phyloP scores from a whole-genome alignment of 2,797 vertebrate species.

The Acanthornis magna region DNA sequence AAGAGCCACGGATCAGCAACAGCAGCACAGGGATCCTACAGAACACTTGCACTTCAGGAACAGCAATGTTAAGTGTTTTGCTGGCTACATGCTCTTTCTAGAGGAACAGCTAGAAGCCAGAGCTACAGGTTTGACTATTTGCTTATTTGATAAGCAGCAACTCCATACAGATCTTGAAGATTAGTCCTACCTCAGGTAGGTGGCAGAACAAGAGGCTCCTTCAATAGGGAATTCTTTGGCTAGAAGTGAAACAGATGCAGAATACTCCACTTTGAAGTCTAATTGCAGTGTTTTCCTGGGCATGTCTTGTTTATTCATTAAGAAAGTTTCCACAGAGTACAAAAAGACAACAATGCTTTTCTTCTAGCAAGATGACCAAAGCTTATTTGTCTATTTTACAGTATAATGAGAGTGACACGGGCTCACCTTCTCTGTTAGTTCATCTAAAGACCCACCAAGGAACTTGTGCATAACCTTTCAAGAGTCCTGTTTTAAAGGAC shows the following conservation, averaged over 20 bases:
- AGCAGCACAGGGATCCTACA: slow-evolving; percentile 14
- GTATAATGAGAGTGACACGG: neutral
- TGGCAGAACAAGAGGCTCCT: slow-evolving; percentile 52
- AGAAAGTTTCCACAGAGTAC: neutral
- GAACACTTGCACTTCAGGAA: neutral
- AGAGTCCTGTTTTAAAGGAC: neutral
- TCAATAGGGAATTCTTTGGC: slow-evolving; percentile 50
- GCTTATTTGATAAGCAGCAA: neutral
- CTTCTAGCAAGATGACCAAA: neutral
- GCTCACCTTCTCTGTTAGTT: neutral
- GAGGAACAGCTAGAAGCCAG: slow-evolving; percentile 24
- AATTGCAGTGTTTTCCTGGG: neutral
- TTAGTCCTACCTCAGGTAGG: slow-evolving; percentile 44
- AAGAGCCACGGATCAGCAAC: neutral
- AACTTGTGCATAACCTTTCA: neutral
- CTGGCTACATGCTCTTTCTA: slow-evolving; percentile 38
- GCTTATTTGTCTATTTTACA: neutral
- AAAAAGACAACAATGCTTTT: neutral
- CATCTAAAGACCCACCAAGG: neutral
- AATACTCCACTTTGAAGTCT: slow-evolving; percentile 23
- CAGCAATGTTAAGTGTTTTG: neutral
- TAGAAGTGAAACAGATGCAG: slow-evolving; percentile 55
- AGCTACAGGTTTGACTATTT: slow-evolving; percentile 8
- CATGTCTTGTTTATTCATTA: neutral
- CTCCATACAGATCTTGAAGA: neutral